phyloP scores from a whole-genome alignment of 2,888 invertebrate genomes.

The Sinotaia quadrata region DNA sequence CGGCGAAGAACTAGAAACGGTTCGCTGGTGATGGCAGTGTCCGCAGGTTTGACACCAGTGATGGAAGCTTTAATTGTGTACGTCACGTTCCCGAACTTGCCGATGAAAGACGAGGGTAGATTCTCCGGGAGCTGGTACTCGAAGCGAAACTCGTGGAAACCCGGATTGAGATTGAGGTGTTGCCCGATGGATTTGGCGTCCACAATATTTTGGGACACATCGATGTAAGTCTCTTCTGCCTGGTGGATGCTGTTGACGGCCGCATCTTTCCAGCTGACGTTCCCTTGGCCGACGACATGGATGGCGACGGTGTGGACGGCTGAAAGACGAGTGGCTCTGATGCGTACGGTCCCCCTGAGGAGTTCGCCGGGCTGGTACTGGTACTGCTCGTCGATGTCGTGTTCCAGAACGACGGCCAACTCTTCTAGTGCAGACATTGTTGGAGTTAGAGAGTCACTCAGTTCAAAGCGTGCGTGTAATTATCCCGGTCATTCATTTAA shows the following conservation, averaged over 20 bases:
- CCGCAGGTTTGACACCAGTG: constrained; percentile 60
- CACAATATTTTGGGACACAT: constrained; percentile 53
- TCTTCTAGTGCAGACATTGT: constrained; percentile 46
- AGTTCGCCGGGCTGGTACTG: constrained; percentile 71
- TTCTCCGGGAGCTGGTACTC: constrained; percentile 66
- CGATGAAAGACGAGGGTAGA: constrained; percentile 71
- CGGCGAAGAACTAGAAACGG: constrained; percentile 67
- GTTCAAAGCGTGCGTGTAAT: no score
- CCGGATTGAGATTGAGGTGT: constrained; percentile 46
- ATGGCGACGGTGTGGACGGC: constrained; percentile 35
- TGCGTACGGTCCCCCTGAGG: constrained; percentile 56
- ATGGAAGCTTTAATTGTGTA: constrained; percentile 69
- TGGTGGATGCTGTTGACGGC: constrained; percentile 44
- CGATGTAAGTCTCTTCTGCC: constrained; percentile 67
- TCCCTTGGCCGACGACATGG: constrained; percentile 54
- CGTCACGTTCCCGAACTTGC: constrained; percentile 71
- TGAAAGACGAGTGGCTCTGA: constrained; percentile 34
- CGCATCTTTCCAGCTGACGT: constrained; percentile 68
- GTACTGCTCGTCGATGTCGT: constrained; percentile 72
- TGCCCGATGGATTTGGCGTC: constrained; percentile 36
- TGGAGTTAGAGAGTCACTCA: background rate
- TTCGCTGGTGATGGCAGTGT: constrained; percentile 68
- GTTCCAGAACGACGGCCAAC: constrained; percentile 66
- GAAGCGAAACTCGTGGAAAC: constrained; percentile 65
- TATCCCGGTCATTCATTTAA: no score